Percentiles rank a stretch among this genome's conserved stretches.
Conservation (phyloP, 2,888 invertebrate species). For the Sycophila texana region DNA sequence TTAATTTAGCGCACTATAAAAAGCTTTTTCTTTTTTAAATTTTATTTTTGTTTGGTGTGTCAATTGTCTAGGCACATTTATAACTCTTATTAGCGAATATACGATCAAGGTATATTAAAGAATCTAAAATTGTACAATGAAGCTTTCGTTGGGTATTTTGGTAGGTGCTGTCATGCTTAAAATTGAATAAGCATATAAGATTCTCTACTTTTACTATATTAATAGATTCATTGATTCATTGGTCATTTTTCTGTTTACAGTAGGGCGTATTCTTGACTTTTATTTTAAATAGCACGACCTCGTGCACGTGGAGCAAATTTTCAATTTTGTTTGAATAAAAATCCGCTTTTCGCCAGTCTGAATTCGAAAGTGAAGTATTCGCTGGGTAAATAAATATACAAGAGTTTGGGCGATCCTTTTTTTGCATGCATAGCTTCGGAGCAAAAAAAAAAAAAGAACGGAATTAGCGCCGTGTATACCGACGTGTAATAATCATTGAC, state of each 20-base stretch:
- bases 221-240: neutral
- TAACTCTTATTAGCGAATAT: too few relatives aligned
- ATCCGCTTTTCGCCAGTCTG: constrained; percentile 11
- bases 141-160: too few relatives aligned
- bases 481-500: neutral
- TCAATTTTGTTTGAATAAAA: constrained; percentile 9
- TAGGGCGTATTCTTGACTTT: neutral
- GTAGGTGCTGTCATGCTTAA: neutral
- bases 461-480: too few relatives aligned
- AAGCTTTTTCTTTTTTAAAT: too few relatives aligned
- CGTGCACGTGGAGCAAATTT: constrained; percentile 14
- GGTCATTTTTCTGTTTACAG: neutral
- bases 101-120: too few relatives aligned
- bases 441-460: too few relatives aligned
- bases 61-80: too few relatives aligned
- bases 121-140: too few relatives aligned
- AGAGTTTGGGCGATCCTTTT: neutral
- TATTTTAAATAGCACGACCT: constrained; percentile 1
- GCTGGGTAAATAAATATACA: neutral
- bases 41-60: too few relatives aligned
- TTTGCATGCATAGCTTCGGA: too few relatives aligned
- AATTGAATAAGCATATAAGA: neutral
- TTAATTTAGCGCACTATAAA: too few relatives aligned
- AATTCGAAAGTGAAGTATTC: neutral
- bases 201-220: constrained; percentile 10